Conservation (phyloP, 2,113 vertebrate genomes). For the Siniperca chuatsi region DNA sequence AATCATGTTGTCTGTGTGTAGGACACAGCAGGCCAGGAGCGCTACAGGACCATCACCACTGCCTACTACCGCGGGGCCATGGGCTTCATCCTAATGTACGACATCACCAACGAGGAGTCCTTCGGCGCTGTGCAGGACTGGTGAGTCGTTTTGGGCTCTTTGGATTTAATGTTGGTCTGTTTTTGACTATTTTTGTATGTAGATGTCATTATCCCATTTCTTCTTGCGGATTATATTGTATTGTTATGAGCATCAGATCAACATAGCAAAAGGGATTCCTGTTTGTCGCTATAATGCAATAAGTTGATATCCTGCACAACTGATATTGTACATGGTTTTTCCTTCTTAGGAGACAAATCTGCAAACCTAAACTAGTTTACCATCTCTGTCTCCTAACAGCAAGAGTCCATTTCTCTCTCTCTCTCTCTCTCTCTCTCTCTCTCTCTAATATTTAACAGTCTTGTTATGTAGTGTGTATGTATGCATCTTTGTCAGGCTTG, state of each 20-base stretch:
- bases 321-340: background rate
- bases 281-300: background rate
- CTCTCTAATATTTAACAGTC: slow-evolving; percentile 13
- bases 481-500: slow-evolving; percentile 4
- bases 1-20: slow-evolving; percentile 57
- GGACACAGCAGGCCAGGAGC: slow-evolving; percentile 84
- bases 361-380: background rate
- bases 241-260: background rate
- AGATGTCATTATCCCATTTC: background rate
- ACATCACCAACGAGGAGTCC: slow-evolving; percentile 84
- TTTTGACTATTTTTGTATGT: background rate
- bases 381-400: background rate
- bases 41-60: slow-evolving; percentile 83
- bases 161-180: background rate
- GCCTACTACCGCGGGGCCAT: slow-evolving; percentile 83
- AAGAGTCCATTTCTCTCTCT: background rate
- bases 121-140: slow-evolving; percentile 83
- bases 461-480: background rate
- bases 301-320: background rate
- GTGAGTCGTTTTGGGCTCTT: slow-evolving; percentile 58
- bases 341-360: background rate
- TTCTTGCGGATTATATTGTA: background rate
- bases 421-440: background rate
- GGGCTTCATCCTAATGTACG: slow-evolving; percentile 85
- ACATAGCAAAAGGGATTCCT: background rate